Evolutionary conservation across 2,888 invertebrate species (phyloP).

Genomic region (Chloroclystis v-ata): DNA sequence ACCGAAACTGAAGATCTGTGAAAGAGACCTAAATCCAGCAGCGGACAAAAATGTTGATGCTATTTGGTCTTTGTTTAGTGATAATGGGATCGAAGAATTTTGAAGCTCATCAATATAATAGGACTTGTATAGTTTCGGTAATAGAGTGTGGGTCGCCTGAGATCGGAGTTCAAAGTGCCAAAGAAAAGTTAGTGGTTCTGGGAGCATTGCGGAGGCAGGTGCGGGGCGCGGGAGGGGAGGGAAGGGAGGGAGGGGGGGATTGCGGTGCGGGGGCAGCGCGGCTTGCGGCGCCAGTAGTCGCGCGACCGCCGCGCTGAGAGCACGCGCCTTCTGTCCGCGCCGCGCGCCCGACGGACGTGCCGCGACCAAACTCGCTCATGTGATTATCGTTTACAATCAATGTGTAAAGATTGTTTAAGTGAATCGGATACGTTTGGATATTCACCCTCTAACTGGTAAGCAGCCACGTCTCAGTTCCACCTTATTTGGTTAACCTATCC

Average conservation of each 20-base stretch:
- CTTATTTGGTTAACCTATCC: no score
- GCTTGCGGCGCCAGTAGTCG: conserved; percentile 2
- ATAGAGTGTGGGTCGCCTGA: conserved; percentile 1
- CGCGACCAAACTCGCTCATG: background rate
- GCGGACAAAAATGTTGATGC: no score
- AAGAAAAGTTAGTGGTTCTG: background rate
- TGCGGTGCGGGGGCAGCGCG: background rate
- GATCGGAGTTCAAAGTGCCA: background rate
- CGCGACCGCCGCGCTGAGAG: background rate
- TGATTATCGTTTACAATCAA: background rate
- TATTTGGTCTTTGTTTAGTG: no score
- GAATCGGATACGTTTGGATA: no score
- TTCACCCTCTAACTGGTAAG: no score
- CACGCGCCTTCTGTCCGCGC: background rate
- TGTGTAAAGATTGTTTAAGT: no score
- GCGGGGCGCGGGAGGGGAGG: background rate
- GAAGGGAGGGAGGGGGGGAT: background rate
- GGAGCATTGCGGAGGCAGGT: background rate
- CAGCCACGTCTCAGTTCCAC: no score
- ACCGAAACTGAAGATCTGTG: no score
- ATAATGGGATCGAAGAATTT: background rate
- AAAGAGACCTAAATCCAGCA: no score
- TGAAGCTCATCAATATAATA: background rate
- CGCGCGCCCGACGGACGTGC: background rate
- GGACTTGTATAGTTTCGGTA: no score